Evolutionary conservation across 2,113 vertebrate species (phyloP), one percentile per base, ranked within the genome.

Genomic region (Brachirus orientalis): DNA sequence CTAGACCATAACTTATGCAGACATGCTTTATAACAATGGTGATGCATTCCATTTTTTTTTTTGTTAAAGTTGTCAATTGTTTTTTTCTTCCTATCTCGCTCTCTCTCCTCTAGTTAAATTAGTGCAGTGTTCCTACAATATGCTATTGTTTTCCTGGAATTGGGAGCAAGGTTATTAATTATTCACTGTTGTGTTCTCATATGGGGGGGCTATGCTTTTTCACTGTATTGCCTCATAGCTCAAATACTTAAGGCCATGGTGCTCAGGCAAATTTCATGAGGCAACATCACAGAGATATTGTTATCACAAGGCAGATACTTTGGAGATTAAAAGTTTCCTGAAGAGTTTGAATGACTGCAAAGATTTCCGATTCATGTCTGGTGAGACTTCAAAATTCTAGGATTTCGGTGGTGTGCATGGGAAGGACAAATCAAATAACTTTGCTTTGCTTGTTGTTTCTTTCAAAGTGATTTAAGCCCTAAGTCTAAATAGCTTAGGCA

Each of bases 111-210:
- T 77, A 66, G 86, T 90, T 87, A 91, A 91, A 92, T 90, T 88
- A 91, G 88, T 51, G 77, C 89, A 83, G 76, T 68, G 81, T 86
- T 91, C 88, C 89, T 84, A 92, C 89, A 91, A 89, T 89, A 87
- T 90, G 89, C 90, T 90, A 91, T 92, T 92, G 90, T 92, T 92
- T 92, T 92, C 90, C 90, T 92, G 89, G 90, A 92, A 92, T 92
- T 92, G 89, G 88, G 90, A 92, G 88, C 90, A 90, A 90, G 88
- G 88, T 91, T 92, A 92, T 92, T 92, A 92, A 92, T 92, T 92
- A 92, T 92, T 92, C 88, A 92, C 87, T 86, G 83, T 91, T 91
- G 90, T 92, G 89, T 92, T 90, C 90, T 91, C 88, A 88, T 92
- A 92, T 83, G 85, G 89, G 84, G 83, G 86, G 89, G 88, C 87